Conservation (phyloP, 2,888 invertebrate species). For the Rhynchonema sp. region DNA sequence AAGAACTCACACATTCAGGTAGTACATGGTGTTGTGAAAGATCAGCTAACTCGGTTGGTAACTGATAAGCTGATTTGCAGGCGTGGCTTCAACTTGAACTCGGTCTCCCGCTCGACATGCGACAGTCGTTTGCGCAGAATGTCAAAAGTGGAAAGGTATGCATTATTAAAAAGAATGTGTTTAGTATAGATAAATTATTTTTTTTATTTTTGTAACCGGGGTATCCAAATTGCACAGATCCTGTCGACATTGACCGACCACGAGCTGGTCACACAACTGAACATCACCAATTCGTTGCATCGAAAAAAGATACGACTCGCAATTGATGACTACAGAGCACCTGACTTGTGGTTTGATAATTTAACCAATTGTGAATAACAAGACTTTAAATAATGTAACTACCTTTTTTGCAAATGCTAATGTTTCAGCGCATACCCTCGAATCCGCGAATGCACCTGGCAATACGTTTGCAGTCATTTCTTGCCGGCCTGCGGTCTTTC, state of each 20-base stretch:
- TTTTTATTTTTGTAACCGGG: not conserved
- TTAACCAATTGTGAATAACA: too few relatives aligned
- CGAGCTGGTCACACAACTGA: conserved; percentile 70
- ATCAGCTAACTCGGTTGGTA: too few relatives aligned
- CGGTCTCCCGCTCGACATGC: conserved; percentile 77
- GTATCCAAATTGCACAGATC: conserved; percentile 45
- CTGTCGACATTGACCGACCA: conserved; percentile 71
- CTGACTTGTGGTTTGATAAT: conserved; percentile 59
- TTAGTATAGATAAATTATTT: conserved; percentile 1
- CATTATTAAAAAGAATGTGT: too few relatives aligned
- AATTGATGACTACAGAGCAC: conserved; percentile 73
- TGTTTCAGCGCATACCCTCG: too few relatives aligned
- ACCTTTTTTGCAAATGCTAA: too few relatives aligned
- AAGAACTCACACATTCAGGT: conserved; percentile 74
- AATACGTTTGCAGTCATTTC: conserved; percentile 85
- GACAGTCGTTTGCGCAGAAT: conserved; percentile 66
- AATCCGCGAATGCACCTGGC: conserved; percentile 42
- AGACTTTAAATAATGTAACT: too few relatives aligned
- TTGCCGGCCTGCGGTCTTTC: conserved; percentile 70
- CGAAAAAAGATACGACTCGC: conserved; percentile 74
- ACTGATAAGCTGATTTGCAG: too few relatives aligned
- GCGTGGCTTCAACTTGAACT: conserved; percentile 83
- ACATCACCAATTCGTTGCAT: conserved; percentile 78
- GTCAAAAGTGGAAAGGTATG: conserved; percentile 78
- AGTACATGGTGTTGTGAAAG: too few relatives aligned